Conservation (phyloP, 2,797 vertebrate genomes). For the Chelidonichthys spinosus region DNA sequence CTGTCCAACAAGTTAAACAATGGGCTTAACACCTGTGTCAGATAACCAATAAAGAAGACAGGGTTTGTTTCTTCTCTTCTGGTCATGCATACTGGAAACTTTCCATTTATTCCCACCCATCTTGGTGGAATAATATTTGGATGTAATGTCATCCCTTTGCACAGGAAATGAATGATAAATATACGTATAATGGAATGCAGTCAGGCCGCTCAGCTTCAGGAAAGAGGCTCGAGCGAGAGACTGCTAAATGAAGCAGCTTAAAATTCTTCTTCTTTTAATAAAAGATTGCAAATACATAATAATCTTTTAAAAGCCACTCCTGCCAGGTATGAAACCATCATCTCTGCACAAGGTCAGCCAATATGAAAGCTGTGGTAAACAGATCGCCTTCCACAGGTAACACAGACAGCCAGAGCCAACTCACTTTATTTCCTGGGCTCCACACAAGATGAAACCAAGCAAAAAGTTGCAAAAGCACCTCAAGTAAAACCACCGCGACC, state of each 20-base stretch:
- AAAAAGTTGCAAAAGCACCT: constrained; percentile 19
- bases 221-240: constrained; percentile 7
- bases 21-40: background rate
- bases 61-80: constrained; percentile 15
- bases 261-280: background rate
- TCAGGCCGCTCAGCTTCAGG: constrained; percentile 7
- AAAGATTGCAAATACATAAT: constrained; percentile 6
- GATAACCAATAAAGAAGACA: constrained; percentile 12
- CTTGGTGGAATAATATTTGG: constrained; percentile 43
- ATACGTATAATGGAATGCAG: constrained; percentile 8
- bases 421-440: constrained; percentile 35
- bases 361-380: constrained; percentile 25
- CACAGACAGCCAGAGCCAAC: constrained; percentile 8
- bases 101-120: constrained; percentile 18
- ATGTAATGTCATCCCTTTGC: constrained; percentile 19
- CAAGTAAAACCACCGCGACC: constrained; percentile 44
- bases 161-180: constrained; percentile 32
- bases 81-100: constrained; percentile 22
- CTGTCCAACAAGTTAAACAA: background rate
- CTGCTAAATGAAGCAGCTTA: constrained; percentile 3
- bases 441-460: constrained; percentile 21
- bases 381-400: constrained; percentile 18
- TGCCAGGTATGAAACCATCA: constrained; percentile 22
- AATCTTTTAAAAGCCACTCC: constrained; percentile 22
- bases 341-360: constrained; percentile 20